Percentiles rank a stretch among this genome's conserved stretches.
phyloP scores from a whole-genome alignment of 2,797 vertebrate genomes.

The Aselliscus stoliczkanus region DNA sequence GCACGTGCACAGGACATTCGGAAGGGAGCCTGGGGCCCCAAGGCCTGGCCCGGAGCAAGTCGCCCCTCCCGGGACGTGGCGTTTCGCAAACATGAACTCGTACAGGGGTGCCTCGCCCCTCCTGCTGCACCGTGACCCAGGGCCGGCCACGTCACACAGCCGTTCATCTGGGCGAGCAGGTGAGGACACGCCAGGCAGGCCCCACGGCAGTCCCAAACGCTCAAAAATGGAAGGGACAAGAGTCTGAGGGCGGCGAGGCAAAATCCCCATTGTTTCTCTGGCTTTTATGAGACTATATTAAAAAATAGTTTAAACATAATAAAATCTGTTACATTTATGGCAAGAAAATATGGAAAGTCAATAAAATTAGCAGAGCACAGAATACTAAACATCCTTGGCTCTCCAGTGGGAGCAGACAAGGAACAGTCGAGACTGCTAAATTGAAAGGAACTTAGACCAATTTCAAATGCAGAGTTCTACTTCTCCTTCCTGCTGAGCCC shows the following conservation, averaged over 20 bases:
- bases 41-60: background rate
- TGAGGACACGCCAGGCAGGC: background rate
- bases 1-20: rapidly evolving
- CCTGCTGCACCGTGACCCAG: rapidly evolving
- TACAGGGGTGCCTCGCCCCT: rapidly evolving
- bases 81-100: background rate
- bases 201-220: background rate
- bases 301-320: conserved; percentile 77
- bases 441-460: conserved; percentile 58
- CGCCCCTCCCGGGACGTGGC: background rate
- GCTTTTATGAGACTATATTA: conserved; percentile 74
- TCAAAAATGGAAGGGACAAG: background rate
- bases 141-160: background rate
- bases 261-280: background rate
- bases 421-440: background rate
- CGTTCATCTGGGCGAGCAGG: rapidly evolving
- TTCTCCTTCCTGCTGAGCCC: conserved; percentile 1
- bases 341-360: conserved; percentile 75
- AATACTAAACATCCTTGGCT: conserved; percentile 62
- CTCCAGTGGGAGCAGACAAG: conserved; percentile 59
- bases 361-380: conserved; percentile 79
- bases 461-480: conserved; percentile 67
- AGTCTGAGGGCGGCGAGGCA: conserved; percentile 21
- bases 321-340: conserved; percentile 77
- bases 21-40: background rate